Conservation (phyloP, 2,888 invertebrate species). For the Raillietiella orientalis region DNA sequence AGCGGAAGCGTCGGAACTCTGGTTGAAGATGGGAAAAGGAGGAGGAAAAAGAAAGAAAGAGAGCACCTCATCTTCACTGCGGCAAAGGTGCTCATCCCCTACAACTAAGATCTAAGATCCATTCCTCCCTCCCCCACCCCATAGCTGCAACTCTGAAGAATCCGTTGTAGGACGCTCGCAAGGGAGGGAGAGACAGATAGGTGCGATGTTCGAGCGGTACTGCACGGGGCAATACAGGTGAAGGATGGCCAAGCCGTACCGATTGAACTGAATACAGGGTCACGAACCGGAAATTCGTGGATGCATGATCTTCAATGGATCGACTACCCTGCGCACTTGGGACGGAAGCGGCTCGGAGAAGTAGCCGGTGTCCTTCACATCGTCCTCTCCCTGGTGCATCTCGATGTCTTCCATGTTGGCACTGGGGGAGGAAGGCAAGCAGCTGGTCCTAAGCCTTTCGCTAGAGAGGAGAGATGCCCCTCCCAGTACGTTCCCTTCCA, state of each 20-base stretch:
- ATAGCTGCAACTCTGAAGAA: constrained; percentile 31
- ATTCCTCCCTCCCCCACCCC: too few species aligned
- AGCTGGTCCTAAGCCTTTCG: too few species aligned
- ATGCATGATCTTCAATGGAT: constrained; percentile 42
- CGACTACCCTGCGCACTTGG: constrained; percentile 29
- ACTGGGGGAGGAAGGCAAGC: constrained; percentile 13
- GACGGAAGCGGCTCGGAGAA: constrained; percentile 26
- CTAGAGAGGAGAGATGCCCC: too few species aligned
- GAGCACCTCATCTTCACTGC: too few species aligned
- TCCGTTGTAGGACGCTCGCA: constrained; percentile 15
- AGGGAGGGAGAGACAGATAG: constrained; percentile 40
- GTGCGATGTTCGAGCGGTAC: constrained; percentile 30
- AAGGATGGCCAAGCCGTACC: constrained; percentile 28
- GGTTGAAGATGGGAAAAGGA: too few species aligned
- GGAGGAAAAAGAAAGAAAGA: too few species aligned
- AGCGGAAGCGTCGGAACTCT: too few species aligned
- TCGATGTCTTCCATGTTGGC: constrained; percentile 34
- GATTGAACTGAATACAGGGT: constrained; percentile 50
- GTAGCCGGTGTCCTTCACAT: constrained; percentile 30
- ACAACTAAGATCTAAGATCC: too few species aligned
- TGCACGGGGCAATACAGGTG: constrained; percentile 29
- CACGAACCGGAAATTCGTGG: constrained; percentile 43
- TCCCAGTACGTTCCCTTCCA: too few species aligned
- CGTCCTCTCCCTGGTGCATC: constrained; percentile 44
- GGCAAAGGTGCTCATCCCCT: too few species aligned